Conservation (phyloP, 2,113 vertebrate genomes). For the Herpailurus yagouaroundi region DNA sequence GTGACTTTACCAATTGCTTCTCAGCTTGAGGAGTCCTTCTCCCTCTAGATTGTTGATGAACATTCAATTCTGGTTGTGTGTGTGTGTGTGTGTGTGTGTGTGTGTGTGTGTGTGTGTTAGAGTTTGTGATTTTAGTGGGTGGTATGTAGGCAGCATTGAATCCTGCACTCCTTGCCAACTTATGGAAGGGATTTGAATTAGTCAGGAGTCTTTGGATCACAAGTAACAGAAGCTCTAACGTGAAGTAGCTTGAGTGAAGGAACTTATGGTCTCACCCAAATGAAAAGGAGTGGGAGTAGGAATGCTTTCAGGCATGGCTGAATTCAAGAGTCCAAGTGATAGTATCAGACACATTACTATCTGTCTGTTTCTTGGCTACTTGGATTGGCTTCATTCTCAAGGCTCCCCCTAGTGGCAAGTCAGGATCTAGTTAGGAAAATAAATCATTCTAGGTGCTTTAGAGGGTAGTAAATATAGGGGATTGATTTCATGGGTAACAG, state of each 20-base stretch:
- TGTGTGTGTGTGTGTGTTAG: not conserved
- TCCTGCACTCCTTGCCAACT: not conserved
- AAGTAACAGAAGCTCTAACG: not conserved
- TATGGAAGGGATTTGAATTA: not conserved
- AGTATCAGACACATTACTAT: not conserved
- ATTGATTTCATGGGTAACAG: not conserved
- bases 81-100: not conserved
- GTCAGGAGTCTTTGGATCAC: not conserved
- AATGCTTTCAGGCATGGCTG: not conserved
- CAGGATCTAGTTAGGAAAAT: not conserved
- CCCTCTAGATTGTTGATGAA: not conserved
- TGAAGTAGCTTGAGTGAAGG: not conserved
- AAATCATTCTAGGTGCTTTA: not conserved
- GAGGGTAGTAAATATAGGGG: not conserved
- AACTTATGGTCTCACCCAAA: not conserved
- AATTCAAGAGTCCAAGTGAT: not conserved
- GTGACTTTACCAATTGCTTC: not conserved
- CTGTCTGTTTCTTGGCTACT: not conserved
- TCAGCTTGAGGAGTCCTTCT: not conserved
- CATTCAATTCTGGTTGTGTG: not conserved
- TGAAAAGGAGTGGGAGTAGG: not conserved
- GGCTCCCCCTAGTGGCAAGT: not conserved
- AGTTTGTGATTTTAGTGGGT: not conserved
- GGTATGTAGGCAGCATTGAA: not conserved
- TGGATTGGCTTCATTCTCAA: not conserved